A percentile compares a stretch with the other conserved stretches of the same genome.
These are phyloP conservation scores for Erpornis zantholeuca DNA, from an alignment of 2,113 vertebrate species.

Conservation along the genomic window DNA sequence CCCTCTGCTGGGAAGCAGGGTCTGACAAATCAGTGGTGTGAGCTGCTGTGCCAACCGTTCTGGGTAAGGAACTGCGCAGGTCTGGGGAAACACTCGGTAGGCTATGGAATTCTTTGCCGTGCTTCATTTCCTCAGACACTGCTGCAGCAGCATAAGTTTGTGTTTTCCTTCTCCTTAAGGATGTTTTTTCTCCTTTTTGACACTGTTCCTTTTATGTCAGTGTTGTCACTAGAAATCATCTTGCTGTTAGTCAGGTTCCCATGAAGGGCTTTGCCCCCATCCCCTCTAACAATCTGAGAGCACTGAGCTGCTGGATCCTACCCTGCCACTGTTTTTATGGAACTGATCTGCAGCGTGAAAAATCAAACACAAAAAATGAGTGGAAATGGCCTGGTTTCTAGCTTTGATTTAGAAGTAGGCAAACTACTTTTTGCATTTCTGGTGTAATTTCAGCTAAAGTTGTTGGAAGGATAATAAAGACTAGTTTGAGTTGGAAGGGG, in stretches of 20 bases:
- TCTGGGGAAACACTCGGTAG: not conserved
- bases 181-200: not conserved
- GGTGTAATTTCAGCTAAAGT: not conserved
- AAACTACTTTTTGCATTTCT: not conserved
- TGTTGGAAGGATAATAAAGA: not conserved
- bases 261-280: not conserved
- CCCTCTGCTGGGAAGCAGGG: slow-evolving; percentile 58
- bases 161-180: not conserved
- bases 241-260: not conserved
- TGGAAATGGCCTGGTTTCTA: not conserved
- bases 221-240: not conserved
- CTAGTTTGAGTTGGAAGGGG: not conserved
- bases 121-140: not conserved
- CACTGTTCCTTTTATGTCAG: not conserved
- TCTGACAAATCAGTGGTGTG: not conserved
- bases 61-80: not conserved
- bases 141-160: not conserved
- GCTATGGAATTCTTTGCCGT: not conserved
- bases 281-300: not conserved
- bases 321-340: not conserved
- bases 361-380: not conserved
- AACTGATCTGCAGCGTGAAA: not conserved
- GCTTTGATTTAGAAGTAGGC: not conserved
- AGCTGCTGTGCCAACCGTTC: not conserved
- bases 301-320: not conserved